Evolutionary conservation across 2,113 vertebrate genomes (phyloP).

Genomic region (Physeter macrocephalus): DNA sequence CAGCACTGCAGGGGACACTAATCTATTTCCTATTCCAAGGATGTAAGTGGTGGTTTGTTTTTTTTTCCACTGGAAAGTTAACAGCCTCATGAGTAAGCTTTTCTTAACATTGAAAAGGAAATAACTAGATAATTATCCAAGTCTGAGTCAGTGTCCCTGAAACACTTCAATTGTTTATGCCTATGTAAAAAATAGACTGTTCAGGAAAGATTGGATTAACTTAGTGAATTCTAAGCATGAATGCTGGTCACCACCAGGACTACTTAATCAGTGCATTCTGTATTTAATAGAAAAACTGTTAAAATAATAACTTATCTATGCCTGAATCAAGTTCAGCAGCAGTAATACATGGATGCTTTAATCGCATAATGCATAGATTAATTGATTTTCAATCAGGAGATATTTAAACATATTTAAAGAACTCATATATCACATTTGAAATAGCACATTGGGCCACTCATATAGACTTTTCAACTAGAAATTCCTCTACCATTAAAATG

Average conservation of each 20-base stretch:
- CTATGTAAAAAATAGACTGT: not conserved
- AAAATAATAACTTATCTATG: not conserved
- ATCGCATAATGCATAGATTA: not conserved
- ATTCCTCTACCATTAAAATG: not conserved
- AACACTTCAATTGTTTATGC: not conserved
- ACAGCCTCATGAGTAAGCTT: conserved; percentile 30
- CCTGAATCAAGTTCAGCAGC: not conserved
- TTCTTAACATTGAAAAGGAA: conserved; percentile 6
- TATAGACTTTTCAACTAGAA: not conserved
- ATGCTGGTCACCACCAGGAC: not conserved
- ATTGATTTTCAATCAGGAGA: not conserved
- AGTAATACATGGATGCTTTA: not conserved
- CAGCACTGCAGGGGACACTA: conserved; percentile 89
- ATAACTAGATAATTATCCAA: not conserved
- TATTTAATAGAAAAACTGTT: not conserved
- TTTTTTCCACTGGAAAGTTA: not conserved
- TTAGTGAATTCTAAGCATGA: not conserved
- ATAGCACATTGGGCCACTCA: not conserved
- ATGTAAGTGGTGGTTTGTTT: conserved; percentile 85
- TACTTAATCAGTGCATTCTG: not conserved
- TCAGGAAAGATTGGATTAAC: not conserved
- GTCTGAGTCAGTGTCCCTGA: conserved; percentile 18
- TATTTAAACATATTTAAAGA: not conserved
- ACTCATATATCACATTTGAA: not conserved
- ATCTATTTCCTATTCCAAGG: conserved; percentile 93